Conservation (phyloP, 2,888 invertebrate genomes). For the Stenurella melanura region DNA sequence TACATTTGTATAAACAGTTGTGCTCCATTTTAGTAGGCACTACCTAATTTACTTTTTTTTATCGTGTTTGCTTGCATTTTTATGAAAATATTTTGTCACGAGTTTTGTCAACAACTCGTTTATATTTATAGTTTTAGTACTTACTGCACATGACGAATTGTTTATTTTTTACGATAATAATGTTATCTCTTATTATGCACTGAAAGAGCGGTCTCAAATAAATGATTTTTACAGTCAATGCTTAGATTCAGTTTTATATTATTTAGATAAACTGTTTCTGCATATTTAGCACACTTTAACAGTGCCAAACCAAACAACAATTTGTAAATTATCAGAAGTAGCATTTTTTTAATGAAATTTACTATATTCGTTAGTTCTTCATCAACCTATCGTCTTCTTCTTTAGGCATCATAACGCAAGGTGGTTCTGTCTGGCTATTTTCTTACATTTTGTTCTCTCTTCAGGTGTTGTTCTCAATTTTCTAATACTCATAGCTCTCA, state of each 20-base stretch:
- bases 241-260: background rate
- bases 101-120: constrained; percentile 31
- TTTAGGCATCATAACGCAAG: no score
- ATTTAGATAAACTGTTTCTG: background rate
- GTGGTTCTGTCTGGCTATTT: no score
- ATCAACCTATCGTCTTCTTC: no score
- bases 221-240: background rate
- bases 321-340: no score
- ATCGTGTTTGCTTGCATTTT: constrained; percentile 34
- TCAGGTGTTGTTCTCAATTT: no score
- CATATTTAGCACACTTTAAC: no score
- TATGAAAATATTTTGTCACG: constrained; percentile 38
- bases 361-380: no score
- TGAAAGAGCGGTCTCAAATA: background rate
- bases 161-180: constrained; percentile 30
- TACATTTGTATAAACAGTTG: constrained; percentile 36
- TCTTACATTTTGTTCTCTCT: no score
- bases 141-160: constrained; percentile 22
- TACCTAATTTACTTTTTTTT: constrained; percentile 41
- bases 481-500: no score
- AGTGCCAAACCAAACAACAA: no score
- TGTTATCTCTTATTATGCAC: constrained; percentile 26
- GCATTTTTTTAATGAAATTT: no score
- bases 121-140: constrained; percentile 31
- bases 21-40: constrained; percentile 36